Evolutionary conservation across 2,797 vertebrate species (phyloP).

Genomic region (Pantherophis alleghaniensis): DNA sequence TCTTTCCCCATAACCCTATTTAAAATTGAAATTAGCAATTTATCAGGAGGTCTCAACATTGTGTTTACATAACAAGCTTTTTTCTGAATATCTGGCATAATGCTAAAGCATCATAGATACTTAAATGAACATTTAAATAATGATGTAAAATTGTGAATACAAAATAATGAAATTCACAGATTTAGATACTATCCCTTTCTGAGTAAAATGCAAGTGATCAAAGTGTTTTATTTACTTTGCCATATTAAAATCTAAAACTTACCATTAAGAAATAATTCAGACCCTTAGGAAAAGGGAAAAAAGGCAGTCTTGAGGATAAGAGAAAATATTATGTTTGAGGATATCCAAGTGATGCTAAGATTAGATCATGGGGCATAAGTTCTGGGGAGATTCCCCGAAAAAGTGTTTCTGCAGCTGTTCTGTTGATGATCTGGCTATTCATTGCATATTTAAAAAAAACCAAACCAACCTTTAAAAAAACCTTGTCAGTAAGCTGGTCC

Average conservation of each 20-base stretch:
- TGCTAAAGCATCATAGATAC: not conserved
- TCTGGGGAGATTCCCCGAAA: not conserved
- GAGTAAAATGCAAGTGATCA: not conserved
- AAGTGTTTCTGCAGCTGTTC: not conserved
- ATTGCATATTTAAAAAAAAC: not conserved
- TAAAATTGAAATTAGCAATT: not conserved
- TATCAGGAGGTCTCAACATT: not conserved
- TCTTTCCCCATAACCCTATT: not conserved
- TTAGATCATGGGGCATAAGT: not conserved
- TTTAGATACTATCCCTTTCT: not conserved
- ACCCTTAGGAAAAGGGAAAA: not conserved
- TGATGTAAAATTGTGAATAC: not conserved
- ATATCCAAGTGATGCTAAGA: not conserved
- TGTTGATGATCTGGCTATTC: not conserved
- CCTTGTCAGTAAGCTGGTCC: not conserved
- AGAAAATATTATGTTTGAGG: not conserved
- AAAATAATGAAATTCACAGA: not conserved
- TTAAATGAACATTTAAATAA: not conserved
- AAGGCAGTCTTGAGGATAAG: not conserved
- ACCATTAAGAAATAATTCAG: not conserved
- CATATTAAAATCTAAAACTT: not conserved
- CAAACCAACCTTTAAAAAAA: not conserved
- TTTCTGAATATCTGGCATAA: not conserved
- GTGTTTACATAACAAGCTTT: not conserved
- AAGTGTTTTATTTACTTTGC: not conserved